Evolutionary conservation across 2,113 vertebrate species (phyloP).

Genomic region (Pygoscelis adeliae): DNA sequence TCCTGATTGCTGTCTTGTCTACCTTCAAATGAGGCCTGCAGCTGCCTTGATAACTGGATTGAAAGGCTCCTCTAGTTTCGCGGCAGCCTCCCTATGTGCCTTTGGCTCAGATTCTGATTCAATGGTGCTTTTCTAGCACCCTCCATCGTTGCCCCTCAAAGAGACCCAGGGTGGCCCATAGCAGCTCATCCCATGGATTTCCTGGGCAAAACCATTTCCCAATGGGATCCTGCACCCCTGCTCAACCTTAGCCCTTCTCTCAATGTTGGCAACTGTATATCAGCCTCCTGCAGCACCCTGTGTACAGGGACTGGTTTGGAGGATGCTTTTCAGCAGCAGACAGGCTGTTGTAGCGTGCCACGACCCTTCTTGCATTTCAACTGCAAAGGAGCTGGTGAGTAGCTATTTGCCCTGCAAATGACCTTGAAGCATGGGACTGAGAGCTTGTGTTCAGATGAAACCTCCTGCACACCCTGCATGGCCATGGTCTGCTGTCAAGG

Average conservation of each 20-base stretch:
- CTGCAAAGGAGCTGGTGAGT: not conserved
- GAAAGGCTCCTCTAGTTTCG: not conserved
- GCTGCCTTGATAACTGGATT: not conserved
- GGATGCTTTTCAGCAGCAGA: not conserved
- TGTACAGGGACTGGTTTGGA: not conserved
- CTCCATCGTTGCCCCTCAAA: not conserved
- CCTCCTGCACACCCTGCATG: not conserved
- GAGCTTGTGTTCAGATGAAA: not conserved
- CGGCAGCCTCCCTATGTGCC: not conserved
- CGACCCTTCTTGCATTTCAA: not conserved
- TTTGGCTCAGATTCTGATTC: not conserved
- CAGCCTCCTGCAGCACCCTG: not conserved
- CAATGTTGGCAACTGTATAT: not conserved
- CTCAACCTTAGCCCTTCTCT: not conserved
- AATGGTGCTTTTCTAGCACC: not conserved
- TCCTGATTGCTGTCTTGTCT: not conserved
- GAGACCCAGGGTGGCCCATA: too few species aligned
- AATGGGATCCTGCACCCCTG: fast-evolving
- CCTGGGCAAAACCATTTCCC: not conserved
- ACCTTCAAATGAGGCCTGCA: not conserved
- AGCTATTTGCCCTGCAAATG: not conserved
- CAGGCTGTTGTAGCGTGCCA: fast-evolving
- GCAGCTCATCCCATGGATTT: not conserved
- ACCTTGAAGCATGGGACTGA: not conserved
- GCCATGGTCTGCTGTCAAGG: not conserved